Percentiles rank a stretch among this genome's conserved stretches.
phyloP scores from a whole-genome alignment of 2,888 invertebrate species.

The Tinea trinotella region DNA sequence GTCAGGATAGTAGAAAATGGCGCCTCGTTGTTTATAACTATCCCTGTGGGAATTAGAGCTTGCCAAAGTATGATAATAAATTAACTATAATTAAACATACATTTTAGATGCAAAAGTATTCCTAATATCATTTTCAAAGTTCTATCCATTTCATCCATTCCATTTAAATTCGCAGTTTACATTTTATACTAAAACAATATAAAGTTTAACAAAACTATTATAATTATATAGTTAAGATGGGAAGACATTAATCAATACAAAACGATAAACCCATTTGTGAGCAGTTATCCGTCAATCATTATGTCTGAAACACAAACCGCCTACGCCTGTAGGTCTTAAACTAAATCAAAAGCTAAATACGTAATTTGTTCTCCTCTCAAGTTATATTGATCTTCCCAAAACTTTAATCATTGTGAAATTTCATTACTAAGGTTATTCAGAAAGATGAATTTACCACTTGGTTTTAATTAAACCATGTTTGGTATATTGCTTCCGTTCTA shows the following conservation, averaged over 20 bases:
- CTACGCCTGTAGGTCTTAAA: constrained; percentile 2
- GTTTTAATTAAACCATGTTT: constrained; percentile 11
- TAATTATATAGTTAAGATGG: no score
- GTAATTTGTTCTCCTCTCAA: constrained; percentile 1
- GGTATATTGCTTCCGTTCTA: constrained; percentile 10
- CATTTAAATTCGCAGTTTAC: no score
- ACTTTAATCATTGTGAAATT: constrained; percentile 2
- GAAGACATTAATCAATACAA: background rate
- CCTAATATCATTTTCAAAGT: no score
- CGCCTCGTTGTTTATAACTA: no score
- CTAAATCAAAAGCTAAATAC: constrained; percentile 14
- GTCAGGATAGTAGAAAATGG: no score
- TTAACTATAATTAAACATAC: no score
- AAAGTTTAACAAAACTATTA: no score
- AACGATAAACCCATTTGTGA: background rate
- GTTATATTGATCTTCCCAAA: constrained; percentile 4
- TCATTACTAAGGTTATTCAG: constrained; percentile 9
- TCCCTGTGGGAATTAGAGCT: no score
- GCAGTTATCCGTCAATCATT: background rate
- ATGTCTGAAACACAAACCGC: background rate
- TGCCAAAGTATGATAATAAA: no score
- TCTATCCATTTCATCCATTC: no score
- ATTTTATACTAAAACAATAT: no score
- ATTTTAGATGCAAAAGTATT: no score
- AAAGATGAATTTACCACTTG: constrained; percentile 13